Base-by-base conservation (phyloP, 2,888 invertebrate genomes). In the Standfussiana lucernea region DNA sequence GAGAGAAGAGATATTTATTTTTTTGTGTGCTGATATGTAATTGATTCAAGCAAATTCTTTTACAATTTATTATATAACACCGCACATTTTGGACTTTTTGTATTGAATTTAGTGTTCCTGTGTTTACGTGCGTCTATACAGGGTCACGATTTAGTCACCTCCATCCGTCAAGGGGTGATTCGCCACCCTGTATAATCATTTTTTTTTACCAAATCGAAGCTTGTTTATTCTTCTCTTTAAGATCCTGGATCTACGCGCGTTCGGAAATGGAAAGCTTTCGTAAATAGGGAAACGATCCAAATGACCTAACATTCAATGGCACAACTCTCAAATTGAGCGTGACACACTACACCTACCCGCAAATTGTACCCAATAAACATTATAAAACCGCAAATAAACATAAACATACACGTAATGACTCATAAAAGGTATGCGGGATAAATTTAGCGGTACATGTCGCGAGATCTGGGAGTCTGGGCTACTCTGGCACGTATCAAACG, bases 391-490 rank as follows among this genome's bases (percentile, higher is more conserved):
- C 78, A 77, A 76, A 88, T 87, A 77, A 86, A 86, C 82, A 79
- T 80, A 73, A 80, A 83, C 80, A 79, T 59, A 59, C 32, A 64
- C 7, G 69, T 83, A 86, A 88, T 88, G 88, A 89, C 75, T 89
- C 89, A 88, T 88, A 82, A 89, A 86, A 83, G 88, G 83, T 89
- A 86, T 88, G 88, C 83, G 82, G 53, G 80, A 76, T 88, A 88
- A 80, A 76, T 86, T 83, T 89, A 88, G 81, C 75, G 40, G 53
- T 59, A 75, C 76, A 72, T 77, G 86, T 79, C 80, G 67, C 79
- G 79, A 35, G 75, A 75, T 56, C 72, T 61, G 77, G 40, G 53
- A 64, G 40, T 40, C 64, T 64, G n/a, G 40, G 68, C 56, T 45
- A n/a, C 72, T 74, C 82, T 86, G 80, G 84, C 82, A 82, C 79